Conservation (phyloP, 1,140 invertebrate species). For the Oryzaephilus surinamensis region DNA sequence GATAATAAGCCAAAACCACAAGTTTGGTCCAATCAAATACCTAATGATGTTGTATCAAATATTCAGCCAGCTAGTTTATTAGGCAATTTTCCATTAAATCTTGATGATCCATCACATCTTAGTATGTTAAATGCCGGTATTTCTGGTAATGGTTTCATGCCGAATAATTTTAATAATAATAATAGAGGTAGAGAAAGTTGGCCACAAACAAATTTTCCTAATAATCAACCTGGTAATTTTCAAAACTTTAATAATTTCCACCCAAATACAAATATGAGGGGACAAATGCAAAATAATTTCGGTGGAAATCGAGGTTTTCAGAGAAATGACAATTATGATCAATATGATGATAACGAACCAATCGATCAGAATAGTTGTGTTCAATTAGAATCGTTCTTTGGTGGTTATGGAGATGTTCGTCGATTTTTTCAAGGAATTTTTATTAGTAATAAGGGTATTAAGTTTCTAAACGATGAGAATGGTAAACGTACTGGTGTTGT, state of each 20-base stretch:
- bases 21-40: constrained; percentile 22
- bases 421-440: constrained; percentile 68
- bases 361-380: constrained; percentile 45
- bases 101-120: constrained; percentile 9
- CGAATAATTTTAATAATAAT: too few relatives aligned
- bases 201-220: constrained; percentile 6
- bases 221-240: background rate
- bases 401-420: constrained; percentile 67
- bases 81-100: constrained; percentile 4
- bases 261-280: too few relatives aligned
- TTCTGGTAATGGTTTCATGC: constrained; percentile 2
- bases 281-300: background rate
- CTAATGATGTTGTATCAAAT: constrained; percentile 9
- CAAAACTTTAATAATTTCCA: constrained; percentile 4
- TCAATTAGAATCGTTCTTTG: constrained; percentile 42
- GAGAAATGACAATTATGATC: constrained; percentile 5
- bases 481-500: constrained; percentile 70
- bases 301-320: background rate
- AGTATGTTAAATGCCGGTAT: background rate
- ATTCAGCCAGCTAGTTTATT: constrained; percentile 12
- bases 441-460: constrained; percentile 74
- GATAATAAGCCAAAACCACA: constrained; percentile 12
- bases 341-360: constrained; percentile 1
- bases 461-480: constrained; percentile 69
- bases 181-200: constrained; percentile 3